Base-by-base conservation (phyloP, 1,140 invertebrate genomes). In the Drosophila pruinosa region DNA sequence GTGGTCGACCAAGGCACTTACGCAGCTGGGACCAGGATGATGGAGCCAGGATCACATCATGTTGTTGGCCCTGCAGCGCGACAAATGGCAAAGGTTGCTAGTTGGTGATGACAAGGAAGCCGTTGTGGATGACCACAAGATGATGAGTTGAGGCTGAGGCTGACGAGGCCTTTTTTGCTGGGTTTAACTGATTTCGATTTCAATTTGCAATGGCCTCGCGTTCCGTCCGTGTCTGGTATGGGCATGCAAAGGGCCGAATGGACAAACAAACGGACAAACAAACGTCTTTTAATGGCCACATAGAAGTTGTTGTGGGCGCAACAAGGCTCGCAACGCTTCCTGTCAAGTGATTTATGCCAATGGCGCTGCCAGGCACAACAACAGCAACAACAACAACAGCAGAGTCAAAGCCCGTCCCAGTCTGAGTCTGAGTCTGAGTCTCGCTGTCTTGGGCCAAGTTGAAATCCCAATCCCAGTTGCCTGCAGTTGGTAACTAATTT, bases 281-380 rank as follows among this genome's bases (percentile, higher is more conserved):
- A 85, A 88, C 72, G 82, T 88, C 78, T 88, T 86, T 86, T 86
- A 86, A 86, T 86, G 78, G 83, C 82, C 78, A 86, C 70, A 86
- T 88, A 78, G 82, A 81, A 70, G 72, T 65, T 77, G 82, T 78
- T 88, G 81, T 85, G 81, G 81, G 81, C 81, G 81, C 81, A 86
- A 86, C 81, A 86, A 86, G 81, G 74, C 81, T 86, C 69, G 81
- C 82, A 86, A 86, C 81, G 82, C 82, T 86, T 89, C 82, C 82
- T 88, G 83, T 88, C 83, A 88, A 88, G 82, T 88, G 82, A 88
- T 88, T 88, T 88, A 88, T 88, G 83, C 82, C 82, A 88, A 74
- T 78, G 78, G 67, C 78, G 68, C 72, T 78, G 80, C 73, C 72
- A 52, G 63, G 59, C 77, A 36, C 62, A 56, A 50, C 69, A 39